Base-by-base conservation (phyloP, 2,888 invertebrate genomes). In the Chaitophorus viminalis region DNA sequence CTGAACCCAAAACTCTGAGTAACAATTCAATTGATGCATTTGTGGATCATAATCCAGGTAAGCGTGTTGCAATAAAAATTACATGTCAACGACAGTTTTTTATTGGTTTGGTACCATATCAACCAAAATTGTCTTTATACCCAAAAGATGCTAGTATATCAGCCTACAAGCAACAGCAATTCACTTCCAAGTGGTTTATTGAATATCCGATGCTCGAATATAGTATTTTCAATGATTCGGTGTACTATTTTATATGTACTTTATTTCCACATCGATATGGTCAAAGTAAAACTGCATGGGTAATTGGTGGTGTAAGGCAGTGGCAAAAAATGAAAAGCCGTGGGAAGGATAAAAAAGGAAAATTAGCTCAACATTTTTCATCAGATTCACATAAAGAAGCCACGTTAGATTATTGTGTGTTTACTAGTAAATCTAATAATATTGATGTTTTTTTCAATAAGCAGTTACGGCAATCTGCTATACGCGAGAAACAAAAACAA, bases 351-450 rank as follows among this genome's bases (percentile, higher is more conserved):
- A 60, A 78, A 78, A 21, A 60, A 60, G 78, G 78, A 25, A 60
- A 78, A 78, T 78, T 78, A 78, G 65, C n/a, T 14, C 36, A 79
- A 79, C 18, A 79, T 81, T 81, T 81, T 68, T 81, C 81, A 81
- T 81, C 17, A 39, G 68, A n/a, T 68, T 65, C 65, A 36, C 79
- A 79, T 81, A 65, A 68, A 68, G 36, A 68, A 31, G n/a, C 39
- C n/a, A 81, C 68, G 81, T 39, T 81, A 33, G 39, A 68, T 65
- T 81, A 68, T 81, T 81, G 81, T 81, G n/a, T 39, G 8, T 81
- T 81, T 81, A 81, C 65, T 29, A 68, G 0, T 29, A 65, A 81
- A 81, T 79, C 79, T 36, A 79, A 79, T 31, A 78, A 21, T 33
- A 78, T 78, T 31, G 78, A 78, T 54, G 54, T 54, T 36, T 1